Evolutionary conservation across 92 coral and sea anemone species (phyloP).

Genomic region (Siderastrea siderea): DNA sequence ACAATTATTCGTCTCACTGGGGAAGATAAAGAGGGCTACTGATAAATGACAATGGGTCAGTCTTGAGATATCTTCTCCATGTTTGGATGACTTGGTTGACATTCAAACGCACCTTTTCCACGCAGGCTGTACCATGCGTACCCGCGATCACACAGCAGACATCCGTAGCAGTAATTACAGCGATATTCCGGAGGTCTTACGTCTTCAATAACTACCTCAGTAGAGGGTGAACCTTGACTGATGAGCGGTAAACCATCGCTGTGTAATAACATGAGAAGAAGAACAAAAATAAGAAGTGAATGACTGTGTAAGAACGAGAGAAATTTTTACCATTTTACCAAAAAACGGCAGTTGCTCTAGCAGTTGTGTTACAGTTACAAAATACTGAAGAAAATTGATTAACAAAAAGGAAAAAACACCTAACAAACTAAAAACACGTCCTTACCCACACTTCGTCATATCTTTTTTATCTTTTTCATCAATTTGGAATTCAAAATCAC

Average conservation of each 20-base stretch:
- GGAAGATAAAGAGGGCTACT: background rate
- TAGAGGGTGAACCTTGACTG: background rate
- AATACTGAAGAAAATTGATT: background rate
- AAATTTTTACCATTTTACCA: too few species aligned
- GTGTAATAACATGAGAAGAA: background rate
- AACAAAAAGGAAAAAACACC: too few species aligned
- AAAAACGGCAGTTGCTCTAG: too few species aligned
- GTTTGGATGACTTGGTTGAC: too few species aligned
- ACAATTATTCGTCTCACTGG: too few species aligned
- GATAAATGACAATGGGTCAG: background rate
- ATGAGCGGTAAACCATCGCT: constrained; percentile 9
- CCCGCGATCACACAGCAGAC: constrained; percentile 35
- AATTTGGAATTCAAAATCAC: background rate
- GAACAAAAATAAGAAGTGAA: background rate
- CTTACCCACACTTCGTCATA: background rate
- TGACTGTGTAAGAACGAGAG: too few species aligned
- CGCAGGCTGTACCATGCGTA: constrained; percentile 40
- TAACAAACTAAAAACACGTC: background rate
- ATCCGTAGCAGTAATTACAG: constrained; percentile 33
- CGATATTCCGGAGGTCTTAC: constrained; percentile 2
- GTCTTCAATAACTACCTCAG: constrained; percentile 13
- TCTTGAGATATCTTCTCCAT: background rate
- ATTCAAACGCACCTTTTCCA: constrained; percentile 32
- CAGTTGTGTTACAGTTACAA: background rate
- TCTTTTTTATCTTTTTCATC: background rate